Conservation (phyloP, 2,888 invertebrate species). For the Drosophila limbata region DNA sequence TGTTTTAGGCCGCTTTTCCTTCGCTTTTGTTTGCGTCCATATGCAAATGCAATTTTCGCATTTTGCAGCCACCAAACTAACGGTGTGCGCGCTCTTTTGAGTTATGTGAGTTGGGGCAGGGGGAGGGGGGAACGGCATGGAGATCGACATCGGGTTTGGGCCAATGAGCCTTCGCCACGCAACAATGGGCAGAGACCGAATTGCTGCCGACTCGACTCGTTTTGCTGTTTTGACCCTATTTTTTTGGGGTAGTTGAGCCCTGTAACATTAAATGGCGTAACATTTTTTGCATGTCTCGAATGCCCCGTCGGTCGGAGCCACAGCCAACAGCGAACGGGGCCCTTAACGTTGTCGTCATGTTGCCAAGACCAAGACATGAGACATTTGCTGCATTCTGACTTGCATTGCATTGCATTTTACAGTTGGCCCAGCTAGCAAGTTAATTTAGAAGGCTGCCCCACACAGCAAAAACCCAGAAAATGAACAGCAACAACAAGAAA, state of each 20-base stretch:
- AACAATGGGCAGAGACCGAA: slow-evolving; percentile 65
- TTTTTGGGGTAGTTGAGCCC: slow-evolving; percentile 63
- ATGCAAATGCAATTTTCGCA: slow-evolving; percentile 81
- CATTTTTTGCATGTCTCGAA: slow-evolving; percentile 74
- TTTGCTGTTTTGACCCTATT: slow-evolving; percentile 52
- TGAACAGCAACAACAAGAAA: not conserved
- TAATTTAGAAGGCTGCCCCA: slow-evolving; percentile 75
- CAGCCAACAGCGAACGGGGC: slow-evolving; percentile 21
- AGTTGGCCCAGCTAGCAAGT: slow-evolving; percentile 74
- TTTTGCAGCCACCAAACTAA: slow-evolving; percentile 68
- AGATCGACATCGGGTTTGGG: slow-evolving; percentile 46
- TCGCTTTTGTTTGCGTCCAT: slow-evolving; percentile 71
- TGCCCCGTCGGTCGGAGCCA: slow-evolving; percentile 26
- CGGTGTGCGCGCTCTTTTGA: slow-evolving; percentile 82
- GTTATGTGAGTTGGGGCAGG: slow-evolving; percentile 62
- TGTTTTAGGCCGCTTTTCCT: slow-evolving; percentile 31
- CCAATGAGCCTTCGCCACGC: slow-evolving; percentile 78
- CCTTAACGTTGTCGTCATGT: slow-evolving; percentile 77
- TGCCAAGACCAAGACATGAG: slow-evolving; percentile 61
- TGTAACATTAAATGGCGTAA: slow-evolving; percentile 71
- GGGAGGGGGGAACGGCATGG: not conserved
- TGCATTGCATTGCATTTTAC: slow-evolving; percentile 39
- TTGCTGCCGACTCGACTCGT: not conserved
- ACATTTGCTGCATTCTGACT: slow-evolving; percentile 68
- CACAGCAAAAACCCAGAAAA: slow-evolving; percentile 32